Conservation (phyloP, 1,140 invertebrate species). For the Anadara kagoshimensis region DNA sequence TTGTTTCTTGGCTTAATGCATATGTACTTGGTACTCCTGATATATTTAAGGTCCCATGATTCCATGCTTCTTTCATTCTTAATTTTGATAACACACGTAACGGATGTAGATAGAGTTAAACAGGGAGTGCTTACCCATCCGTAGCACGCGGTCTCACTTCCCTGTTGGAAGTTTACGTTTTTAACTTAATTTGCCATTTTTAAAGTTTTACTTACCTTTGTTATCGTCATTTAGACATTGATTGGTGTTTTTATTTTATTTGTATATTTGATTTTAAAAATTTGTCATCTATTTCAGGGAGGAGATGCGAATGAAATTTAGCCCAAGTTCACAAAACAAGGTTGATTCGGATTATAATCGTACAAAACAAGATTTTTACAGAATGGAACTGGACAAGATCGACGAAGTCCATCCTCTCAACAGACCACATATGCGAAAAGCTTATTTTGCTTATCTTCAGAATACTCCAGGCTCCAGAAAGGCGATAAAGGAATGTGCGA, state of each 20-base stretch:
- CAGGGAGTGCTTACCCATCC: too few relatives aligned
- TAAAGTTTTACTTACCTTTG: too few relatives aligned
- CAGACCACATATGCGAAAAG: conserved; percentile 60
- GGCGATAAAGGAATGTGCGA: conserved; percentile 66
- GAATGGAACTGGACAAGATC: conserved; percentile 69
- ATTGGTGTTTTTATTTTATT: background rate
- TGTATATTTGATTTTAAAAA: background rate
- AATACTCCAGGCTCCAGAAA: conserved; percentile 69
- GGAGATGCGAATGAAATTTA: conserved; percentile 64
- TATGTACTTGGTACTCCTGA: too few relatives aligned
- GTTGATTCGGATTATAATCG: conserved; percentile 64
- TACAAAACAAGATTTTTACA: conserved; percentile 69
- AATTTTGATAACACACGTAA: too few relatives aligned
- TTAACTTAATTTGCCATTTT: too few relatives aligned
- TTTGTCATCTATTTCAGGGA: conserved; percentile 53
- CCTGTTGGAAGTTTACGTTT: too few relatives aligned
- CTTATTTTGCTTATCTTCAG: conserved; percentile 71
- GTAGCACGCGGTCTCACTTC: too few relatives aligned
- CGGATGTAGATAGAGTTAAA: too few relatives aligned
- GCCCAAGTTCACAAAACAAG: conserved; percentile 54
- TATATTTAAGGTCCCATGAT: too few relatives aligned
- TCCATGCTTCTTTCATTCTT: too few relatives aligned
- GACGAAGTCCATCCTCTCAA: conserved; percentile 63
- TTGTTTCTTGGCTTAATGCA: too few relatives aligned
- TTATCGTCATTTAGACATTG: too few relatives aligned